Percentiles rank a stretch among this genome's conserved stretches.
Evolutionary conservation across 2,888 invertebrate species (phyloP).

Genomic region (Agrotis ipsilon): DNA sequence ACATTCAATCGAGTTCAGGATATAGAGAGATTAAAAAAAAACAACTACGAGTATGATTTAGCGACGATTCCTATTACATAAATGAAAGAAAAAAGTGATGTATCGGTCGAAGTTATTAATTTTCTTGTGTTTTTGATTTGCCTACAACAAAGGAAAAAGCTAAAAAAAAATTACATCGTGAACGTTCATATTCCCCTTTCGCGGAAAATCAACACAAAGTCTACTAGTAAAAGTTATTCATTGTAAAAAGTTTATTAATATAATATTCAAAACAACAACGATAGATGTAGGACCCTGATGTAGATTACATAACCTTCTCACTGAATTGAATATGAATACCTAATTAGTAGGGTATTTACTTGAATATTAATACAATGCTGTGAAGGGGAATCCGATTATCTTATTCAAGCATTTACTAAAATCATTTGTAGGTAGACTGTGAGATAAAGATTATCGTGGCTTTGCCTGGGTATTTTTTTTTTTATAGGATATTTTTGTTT

Average conservation of each 20-base stretch:
- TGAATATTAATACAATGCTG: constrained; percentile 12
- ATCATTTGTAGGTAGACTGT: neutral
- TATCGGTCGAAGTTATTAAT: no score
- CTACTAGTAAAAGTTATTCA: neutral
- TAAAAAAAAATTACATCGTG: constrained; percentile 8
- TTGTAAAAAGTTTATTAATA: neutral
- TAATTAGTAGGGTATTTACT: constrained; percentile 26
- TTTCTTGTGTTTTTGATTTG: neutral
- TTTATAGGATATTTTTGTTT: no score
- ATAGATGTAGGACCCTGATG: neutral
- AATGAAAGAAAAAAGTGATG: no score
- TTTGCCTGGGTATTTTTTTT: no score
- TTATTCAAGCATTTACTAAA: constrained; percentile 9
- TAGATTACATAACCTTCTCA: neutral
- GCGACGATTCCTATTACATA: no score
- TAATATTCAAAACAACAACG: neutral
- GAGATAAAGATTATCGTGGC: no score
- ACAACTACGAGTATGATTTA: no score
- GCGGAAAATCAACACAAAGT: constrained; percentile 16
- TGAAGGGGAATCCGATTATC: constrained; percentile 14
- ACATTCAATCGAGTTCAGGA: no score
- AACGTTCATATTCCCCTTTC: constrained; percentile 3
- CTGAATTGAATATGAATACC: constrained; percentile 7
- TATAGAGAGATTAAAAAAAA: no score
- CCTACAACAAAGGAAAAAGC: neutral